Base-by-base conservation (phyloP, 2,797 vertebrate species). In the Pantherophis vulpinus region DNA sequence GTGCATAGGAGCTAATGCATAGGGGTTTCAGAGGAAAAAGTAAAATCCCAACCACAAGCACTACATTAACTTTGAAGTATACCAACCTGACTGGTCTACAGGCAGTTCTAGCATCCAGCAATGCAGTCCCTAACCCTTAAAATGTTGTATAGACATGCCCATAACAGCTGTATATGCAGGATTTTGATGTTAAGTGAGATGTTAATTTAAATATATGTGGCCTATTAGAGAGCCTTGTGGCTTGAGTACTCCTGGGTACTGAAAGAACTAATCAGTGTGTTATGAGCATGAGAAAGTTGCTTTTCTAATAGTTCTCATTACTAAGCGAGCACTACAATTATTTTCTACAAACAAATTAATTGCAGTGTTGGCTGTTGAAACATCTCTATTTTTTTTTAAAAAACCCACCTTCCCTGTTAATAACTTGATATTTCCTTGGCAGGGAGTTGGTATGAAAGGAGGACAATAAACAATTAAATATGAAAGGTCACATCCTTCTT, bases 291-390 rank as follows among this genome's bases (percentile, higher is more conserved):
- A 91, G 32, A 94, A 91, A 94, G 20, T 27, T 87, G 32, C 29
- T 89, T 92, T 91, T 66, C 91, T 51, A 54, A 66, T 90, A 90
- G 93, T 37, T n/a, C 92, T 93, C 3, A 91, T 1, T 86, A 61
- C 54, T 29, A 60, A 89, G 87, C 91, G 42, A 92, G 89, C 18
- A 89, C 14, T 95, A 27, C 89, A 92, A 92, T 95, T 94, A 20
- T 60, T 91, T n/a, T 42, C 83, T 90, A 10, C 89, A 95, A 95
- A 94, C 60, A 13, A 60, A 93, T 61, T 91, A 94, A 94, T 63
- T 66, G 0, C 86, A 94, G 8, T n/a, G 91, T 10, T 94, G 37
- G 37, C 70, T 95, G 2, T 94, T 58, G 93, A 47, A 92, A 74
- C 42, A 59, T 11, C 23, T 94, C 56, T 91, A 1, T 59, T 59